Evolutionary conservation across 1,140 invertebrate species (phyloP).

Genomic region (Idris sp.): DNA sequence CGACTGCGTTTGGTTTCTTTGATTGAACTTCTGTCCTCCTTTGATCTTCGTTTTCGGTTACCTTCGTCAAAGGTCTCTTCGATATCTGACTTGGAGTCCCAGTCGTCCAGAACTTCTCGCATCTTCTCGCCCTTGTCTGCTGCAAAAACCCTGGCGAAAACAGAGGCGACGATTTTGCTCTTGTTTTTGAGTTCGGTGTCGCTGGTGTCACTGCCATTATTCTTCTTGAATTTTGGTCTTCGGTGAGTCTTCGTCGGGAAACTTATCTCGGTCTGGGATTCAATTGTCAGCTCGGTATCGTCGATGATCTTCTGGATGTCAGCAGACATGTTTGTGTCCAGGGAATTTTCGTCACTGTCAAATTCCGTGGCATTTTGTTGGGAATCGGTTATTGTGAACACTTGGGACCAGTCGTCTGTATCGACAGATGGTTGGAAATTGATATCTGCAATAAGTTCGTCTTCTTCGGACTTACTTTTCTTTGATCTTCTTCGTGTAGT

Average conservation of each 20-base stretch:
- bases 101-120: constrained; percentile 74
- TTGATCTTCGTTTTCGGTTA: no score
- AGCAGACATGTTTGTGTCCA: constrained; percentile 62
- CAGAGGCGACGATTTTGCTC: constrained; percentile 73
- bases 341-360: constrained; percentile 67
- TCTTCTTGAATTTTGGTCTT: constrained; percentile 1
- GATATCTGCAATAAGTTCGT: no score
- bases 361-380: constrained; percentile 45
- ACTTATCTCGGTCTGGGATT: constrained; percentile 1
- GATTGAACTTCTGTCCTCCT: background rate
- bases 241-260: background rate
- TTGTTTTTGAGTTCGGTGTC: constrained; percentile 68
- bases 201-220: constrained; percentile 63
- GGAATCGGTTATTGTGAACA: constrained; percentile 10
- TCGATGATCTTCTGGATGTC: constrained; percentile 67
- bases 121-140: constrained; percentile 73
- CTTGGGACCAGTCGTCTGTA: constrained; percentile 4
- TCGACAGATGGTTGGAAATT: no score
- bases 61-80: constrained; percentile 10
- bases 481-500: background rate
- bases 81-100: constrained; percentile 71
- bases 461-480: constrained; percentile 1
- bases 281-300: constrained; percentile 62
- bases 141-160: constrained; percentile 72
- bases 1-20: constrained; percentile 9